Evolutionary conservation across 1,140 invertebrate species (phyloP).

Genomic region (silkworm (Bombyx mori)): ASM3026992v2 NC_085122.1:12561501-12562000

Average conservation of each 20-base stretch:
- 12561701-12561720: background rate
- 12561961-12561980: slow-evolving; percentile 28
- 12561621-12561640: background rate
- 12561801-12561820: slow-evolving; percentile 43
- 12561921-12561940: slow-evolving; percentile 20
- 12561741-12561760: too few species aligned
- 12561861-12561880: slow-evolving; percentile 22
- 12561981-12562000: slow-evolving; percentile 8
- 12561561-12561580: slow-evolving; percentile 4
- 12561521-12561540: slow-evolving; percentile 16
- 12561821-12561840: slow-evolving; percentile 48
- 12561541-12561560: slow-evolving; percentile 2
- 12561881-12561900: background rate
- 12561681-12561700: background rate
- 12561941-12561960: slow-evolving; percentile 7
- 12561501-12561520: slow-evolving; percentile 25
- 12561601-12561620: background rate
- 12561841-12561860: slow-evolving; percentile 47
- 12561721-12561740: too few species aligned
- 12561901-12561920: slow-evolving; percentile 26
- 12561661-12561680: background rate
- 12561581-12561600: background rate
- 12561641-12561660: background rate
- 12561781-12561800: background rate
- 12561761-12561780: too few species aligned